Percentiles rank a stretch among this genome's conserved stretches.
Evolutionary conservation across 2,888 invertebrate genomes (phyloP).

Genomic region (Limnephilus lunatus): DNA sequence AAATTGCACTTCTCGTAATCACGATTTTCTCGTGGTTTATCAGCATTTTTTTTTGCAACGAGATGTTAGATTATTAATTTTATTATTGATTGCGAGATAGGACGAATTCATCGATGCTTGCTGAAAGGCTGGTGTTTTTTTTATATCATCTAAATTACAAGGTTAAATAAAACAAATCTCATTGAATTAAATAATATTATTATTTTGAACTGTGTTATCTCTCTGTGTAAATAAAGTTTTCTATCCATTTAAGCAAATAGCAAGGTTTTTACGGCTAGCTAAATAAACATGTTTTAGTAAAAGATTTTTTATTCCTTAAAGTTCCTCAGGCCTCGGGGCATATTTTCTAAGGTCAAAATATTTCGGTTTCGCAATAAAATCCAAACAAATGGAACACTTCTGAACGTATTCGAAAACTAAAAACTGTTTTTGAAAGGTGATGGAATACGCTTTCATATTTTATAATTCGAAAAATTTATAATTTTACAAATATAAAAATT

Average conservation of each 20-base stretch:
- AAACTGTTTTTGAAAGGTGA: too few relatives aligned
- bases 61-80: neutral
- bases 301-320: neutral
- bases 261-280: neutral
- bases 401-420: too few relatives aligned
- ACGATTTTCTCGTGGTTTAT: neutral
- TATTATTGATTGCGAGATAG: neutral
- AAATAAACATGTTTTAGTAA: neutral
- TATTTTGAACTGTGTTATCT: neutral
- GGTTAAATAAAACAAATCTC: neutral
- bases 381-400: too few relatives aligned
- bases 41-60: neutral
- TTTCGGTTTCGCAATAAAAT: too few relatives aligned
- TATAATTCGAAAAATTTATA: too few relatives aligned
- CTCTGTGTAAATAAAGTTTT: neutral
- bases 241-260: neutral
- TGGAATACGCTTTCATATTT: too few relatives aligned
- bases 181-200: neutral
- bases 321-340: too few relatives aligned
- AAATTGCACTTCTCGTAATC: neutral
- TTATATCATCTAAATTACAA: neutral
- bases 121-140: neutral
- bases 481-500: too few relatives aligned
- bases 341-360: too few relatives aligned
- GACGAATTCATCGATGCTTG: neutral